Evolutionary conservation across 2,888 invertebrate genomes (phyloP).

Genomic region (Aphidius colemani): DNA sequence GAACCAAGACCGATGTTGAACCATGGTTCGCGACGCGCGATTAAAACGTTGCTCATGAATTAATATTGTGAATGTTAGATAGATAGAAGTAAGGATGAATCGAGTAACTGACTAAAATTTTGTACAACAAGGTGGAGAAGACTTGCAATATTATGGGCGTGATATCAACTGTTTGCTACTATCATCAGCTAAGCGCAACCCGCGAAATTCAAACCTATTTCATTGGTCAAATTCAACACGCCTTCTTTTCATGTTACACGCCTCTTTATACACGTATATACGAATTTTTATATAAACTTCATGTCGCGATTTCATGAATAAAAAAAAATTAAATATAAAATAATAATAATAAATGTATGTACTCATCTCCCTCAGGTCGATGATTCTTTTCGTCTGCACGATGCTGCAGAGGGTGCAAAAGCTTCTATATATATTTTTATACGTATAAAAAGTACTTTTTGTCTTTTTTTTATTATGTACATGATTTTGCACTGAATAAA

Average conservation of each 20-base stretch:
- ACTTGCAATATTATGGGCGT: too few relatives aligned
- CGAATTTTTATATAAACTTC: background rate
- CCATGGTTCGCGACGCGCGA: constrained; percentile 22
- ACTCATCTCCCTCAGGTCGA: too few relatives aligned
- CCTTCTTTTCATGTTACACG: background rate
- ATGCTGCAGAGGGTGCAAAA: too few relatives aligned
- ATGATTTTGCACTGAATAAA: too few relatives aligned
- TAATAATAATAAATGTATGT: background rate
- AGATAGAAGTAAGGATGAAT: constrained; percentile 7
- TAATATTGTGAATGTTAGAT: constrained; percentile 18
- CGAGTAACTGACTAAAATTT: constrained; percentile 6
- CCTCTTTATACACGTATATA: background rate
- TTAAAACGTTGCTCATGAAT: constrained; percentile 12
- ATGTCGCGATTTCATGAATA: background rate
- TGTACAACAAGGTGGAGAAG: background rate
- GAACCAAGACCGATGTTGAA: constrained; percentile 14
- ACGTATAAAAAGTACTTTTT: too few relatives aligned
- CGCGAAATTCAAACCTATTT: background rate
- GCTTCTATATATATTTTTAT: too few relatives aligned
- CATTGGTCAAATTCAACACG: constrained; percentile 8
- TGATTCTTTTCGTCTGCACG: too few relatives aligned
- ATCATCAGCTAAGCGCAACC: too few relatives aligned
- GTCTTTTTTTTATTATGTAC: too few relatives aligned
- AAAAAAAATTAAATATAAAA: background rate
- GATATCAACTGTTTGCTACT: too few relatives aligned